Evolutionary conservation across 1,140 invertebrate species (phyloP).

Genomic region (Drosophila persimilis): DNA sequence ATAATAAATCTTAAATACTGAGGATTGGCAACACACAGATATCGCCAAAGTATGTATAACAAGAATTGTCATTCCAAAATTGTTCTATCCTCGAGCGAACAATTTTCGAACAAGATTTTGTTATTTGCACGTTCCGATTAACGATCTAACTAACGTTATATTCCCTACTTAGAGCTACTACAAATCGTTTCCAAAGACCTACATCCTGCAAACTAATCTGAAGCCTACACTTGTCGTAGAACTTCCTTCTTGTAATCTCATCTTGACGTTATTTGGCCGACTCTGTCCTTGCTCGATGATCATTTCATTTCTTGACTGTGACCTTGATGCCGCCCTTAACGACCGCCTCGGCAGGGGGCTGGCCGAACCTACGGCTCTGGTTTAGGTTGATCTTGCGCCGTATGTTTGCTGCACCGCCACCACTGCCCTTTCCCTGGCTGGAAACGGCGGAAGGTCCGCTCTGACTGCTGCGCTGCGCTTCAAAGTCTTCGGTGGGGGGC

Average conservation of each 20-base stretch:
- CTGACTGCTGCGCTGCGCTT: constrained; percentile 46
- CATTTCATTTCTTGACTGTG: constrained; percentile 71
- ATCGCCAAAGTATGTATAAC: constrained; percentile 37
- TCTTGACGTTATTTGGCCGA: constrained; percentile 20
- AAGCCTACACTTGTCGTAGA: constrained; percentile 7
- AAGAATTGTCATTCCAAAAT: constrained; percentile 73
- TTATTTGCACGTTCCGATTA: constrained; percentile 36
- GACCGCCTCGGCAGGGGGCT: constrained; percentile 67
- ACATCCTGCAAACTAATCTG: constrained; percentile 8
- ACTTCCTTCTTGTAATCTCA: constrained; percentile 43
- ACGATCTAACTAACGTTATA: constrained; percentile 43
- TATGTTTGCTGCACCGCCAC: constrained; percentile 18
- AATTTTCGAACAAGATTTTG: constrained; percentile 74
- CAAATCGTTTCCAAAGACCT: constrained; percentile 13
- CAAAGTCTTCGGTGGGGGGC: constrained; percentile 49
- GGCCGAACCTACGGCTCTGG: constrained; percentile 68
- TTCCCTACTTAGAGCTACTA: constrained; percentile 54
- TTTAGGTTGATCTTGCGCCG: constrained; percentile 58
- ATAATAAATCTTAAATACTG: constrained; percentile 48
- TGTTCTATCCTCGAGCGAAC: constrained; percentile 49
- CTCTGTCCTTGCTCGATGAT: constrained; percentile 8
- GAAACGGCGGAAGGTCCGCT: background rate
- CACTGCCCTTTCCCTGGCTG: constrained; percentile 12
- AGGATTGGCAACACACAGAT: constrained; percentile 39
- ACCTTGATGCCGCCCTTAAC: constrained; percentile 74